These are phyloP conservation scores for Scaptomyza montana DNA, from an alignment of 1,140 invertebrate species.

Conservation along the genomic window DNA sequence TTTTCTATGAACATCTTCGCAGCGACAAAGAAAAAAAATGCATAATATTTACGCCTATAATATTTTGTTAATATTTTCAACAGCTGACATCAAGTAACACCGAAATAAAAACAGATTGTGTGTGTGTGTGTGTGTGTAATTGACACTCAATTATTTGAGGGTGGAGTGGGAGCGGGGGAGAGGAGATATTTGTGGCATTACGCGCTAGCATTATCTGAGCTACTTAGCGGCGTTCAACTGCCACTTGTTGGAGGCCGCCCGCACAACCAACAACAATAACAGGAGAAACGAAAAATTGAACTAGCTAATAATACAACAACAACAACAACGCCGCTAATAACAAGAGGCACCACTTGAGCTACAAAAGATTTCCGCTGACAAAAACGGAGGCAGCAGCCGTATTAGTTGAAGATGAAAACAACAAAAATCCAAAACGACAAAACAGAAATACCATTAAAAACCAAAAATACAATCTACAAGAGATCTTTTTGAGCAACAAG, in stretches of 20 bases:
- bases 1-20: conserved; percentile 2
- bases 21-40: conserved; percentile 47
- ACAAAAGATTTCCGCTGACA: conserved; percentile 77
- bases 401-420: conserved; percentile 21
- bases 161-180: neutral
- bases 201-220: conserved; percentile 72
- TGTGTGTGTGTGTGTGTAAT: conserved; percentile 42
- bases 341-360: conserved; percentile 59
- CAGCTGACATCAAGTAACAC: conserved; percentile 75
- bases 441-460: conserved; percentile 36
- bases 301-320: conserved; percentile 78
- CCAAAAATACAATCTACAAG: conserved; percentile 26
- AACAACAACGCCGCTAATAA: conserved; percentile 30
- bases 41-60: conserved; percentile 81
- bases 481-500: conserved; percentile 47
- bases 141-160: conserved; percentile 74
- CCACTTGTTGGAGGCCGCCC: conserved; percentile 67
- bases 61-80: conserved; percentile 78
- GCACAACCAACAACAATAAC: conserved; percentile 54
- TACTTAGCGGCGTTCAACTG: conserved; percentile 78
- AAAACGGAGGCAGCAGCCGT: conserved; percentile 34
- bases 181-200: conserved; percentile 46
- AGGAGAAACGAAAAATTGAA: conserved; percentile 50
- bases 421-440: conserved; percentile 27
- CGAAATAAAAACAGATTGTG: conserved; percentile 27